Percentiles rank a stretch among this genome's conserved stretches.
phyloP scores from a whole-genome alignment of 2,113 vertebrate species.

The human region GRCh38 chr5:18262501-18263000 shows the following conservation, averaged over 20 bases:
- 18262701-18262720: slow-evolving; percentile 16
- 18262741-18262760: not conserved
- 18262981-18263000: slow-evolving; percentile 72
- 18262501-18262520: not conserved
- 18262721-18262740: not conserved
- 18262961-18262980: slow-evolving; percentile 66
- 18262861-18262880: slow-evolving; percentile 48
- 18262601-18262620: slow-evolving; percentile 14
- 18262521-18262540: slow-evolving; percentile 32
- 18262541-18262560: not conserved
- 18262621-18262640: not conserved
- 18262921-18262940: not conserved
- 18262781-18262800: not conserved
- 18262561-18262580: slow-evolving; percentile 39
- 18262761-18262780: slow-evolving; percentile 26
- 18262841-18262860: not conserved
- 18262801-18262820: not conserved
- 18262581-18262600: slow-evolving; percentile 31
- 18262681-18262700: not conserved
- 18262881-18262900: slow-evolving; percentile 40
- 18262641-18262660: slow-evolving; percentile 14
- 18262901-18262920: not conserved
- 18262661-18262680: not conserved
- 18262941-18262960: not conserved
- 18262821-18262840: not conserved